Conservation (phyloP, 2,888 invertebrate genomes). For the Hydriomena furcata region DNA sequence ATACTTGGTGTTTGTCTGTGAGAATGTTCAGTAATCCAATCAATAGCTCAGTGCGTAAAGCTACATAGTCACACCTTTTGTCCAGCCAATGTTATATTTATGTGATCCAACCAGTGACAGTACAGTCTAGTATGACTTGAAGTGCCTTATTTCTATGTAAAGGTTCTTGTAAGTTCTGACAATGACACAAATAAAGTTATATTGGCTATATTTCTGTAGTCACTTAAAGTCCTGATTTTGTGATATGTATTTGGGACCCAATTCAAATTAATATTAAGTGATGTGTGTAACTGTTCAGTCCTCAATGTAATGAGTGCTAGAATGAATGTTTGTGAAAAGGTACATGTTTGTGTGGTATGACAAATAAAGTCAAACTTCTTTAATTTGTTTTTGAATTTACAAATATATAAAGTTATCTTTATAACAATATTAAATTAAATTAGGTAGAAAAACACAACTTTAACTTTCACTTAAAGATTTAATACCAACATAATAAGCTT, state of each 20-base stretch:
- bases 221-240: slow-evolving; percentile 12
- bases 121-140: neutral
- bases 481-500: slow-evolving; percentile 5
- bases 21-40: too few relatives aligned
- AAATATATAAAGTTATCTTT: too few relatives aligned
- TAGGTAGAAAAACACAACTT: neutral
- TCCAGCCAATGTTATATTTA: too few relatives aligned
- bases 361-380: slow-evolving; percentile 9
- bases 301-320: slow-evolving; percentile 1
- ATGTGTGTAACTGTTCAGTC: slow-evolving; percentile 1
- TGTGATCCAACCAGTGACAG: neutral
- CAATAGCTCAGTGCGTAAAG: too few relatives aligned
- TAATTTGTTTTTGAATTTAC: slow-evolving; percentile 3
- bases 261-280: slow-evolving; percentile 5
- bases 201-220: neutral
- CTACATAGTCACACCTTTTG: too few relatives aligned
- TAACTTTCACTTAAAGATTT: slow-evolving; percentile 6
- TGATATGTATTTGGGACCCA: slow-evolving; percentile 11
- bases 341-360: slow-evolving; percentile 5
- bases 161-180: slow-evolving; percentile 1
- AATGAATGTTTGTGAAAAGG: slow-evolving; percentile 12
- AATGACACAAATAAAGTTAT: too few relatives aligned
- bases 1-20: too few relatives aligned
- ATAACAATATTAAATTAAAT: neutral
- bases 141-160: neutral